Base-by-base conservation (phyloP, 2,113 vertebrate genomes). In the Tyto alba region DNA sequence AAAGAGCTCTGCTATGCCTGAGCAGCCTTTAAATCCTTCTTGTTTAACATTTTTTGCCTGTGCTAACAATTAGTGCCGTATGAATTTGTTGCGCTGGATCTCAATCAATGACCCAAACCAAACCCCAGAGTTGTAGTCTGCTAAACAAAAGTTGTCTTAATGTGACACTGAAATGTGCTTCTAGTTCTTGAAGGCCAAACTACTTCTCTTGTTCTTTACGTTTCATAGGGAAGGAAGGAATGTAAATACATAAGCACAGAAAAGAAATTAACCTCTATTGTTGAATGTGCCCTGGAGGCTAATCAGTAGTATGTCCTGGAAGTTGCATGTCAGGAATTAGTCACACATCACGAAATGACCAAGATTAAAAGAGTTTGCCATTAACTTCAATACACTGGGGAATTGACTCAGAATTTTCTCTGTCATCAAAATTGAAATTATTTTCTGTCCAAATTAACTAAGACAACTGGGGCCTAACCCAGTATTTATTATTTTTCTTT, bases 391-490 rank as follows among this genome's bases (percentile, higher is more conserved):
- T 6, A 27, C 1, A 0, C 2, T 30, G 19, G 32, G 47, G 52
- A 91, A 83, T 1, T 38, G 23, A 76, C 76, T 94, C 56, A 67
- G 45, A 92, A 76, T 87, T 85, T 94, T 79, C 32, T 90, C 84
- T 83, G 36, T 91, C 34, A 80, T 93, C 85, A 94, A 80, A 96
- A 95, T 13, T 52, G 83, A 74, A 88, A 63, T 45, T 38, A 77
- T 92, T 83, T 96, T 97, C 57, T 55, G n/a, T 86, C 92, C 80
- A 91, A 95, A 73, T 97, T 94, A 89, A 75, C 7, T 15, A n/a
- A 56, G 68, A 90, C 48, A 56, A 26, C 73, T 50, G 22, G 52
- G 40, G 43, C 90, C 53, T 83, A 19, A 45, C 43, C 20, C 57
- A 92, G 48, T 63, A 53, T 41, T 34, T 47, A 8, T n/a, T 16